phyloP scores from a whole-genome alignment of 2,888 invertebrate species.

The Epistrophe eligans region DNA sequence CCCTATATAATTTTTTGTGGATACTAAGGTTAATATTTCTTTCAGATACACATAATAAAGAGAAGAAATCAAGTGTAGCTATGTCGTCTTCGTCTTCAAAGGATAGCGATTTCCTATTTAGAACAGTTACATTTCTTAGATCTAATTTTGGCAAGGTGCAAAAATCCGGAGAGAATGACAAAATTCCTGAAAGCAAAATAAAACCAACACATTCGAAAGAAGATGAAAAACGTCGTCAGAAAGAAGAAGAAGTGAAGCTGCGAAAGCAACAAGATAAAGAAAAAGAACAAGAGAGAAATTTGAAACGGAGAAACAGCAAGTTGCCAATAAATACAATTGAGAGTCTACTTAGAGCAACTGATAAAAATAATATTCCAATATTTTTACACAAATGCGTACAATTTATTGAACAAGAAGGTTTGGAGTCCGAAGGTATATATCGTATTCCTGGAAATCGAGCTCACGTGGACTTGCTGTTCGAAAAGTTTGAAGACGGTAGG shows the following conservation, averaged over 20 bases:
- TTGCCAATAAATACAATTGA: slow-evolving; percentile 80
- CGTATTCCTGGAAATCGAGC: slow-evolving; percentile 98
- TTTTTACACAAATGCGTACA: slow-evolving; percentile 97
- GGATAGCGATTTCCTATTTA: slow-evolving; percentile 87
- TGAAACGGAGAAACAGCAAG: slow-evolving; percentile 84
- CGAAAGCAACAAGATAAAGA: slow-evolving; percentile 86
- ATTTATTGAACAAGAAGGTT: slow-evolving; percentile 96
- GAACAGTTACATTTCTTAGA: slow-evolving; percentile 17
- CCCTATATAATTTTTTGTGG: background rate
- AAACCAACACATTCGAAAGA: slow-evolving; percentile 88
- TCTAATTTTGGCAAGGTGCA: slow-evolving; percentile 85
- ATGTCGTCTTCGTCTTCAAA: slow-evolving; percentile 87
- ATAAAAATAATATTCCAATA: slow-evolving; percentile 92
- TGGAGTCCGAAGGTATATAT: slow-evolving; percentile 97
- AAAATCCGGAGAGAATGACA: slow-evolving; percentile 85
- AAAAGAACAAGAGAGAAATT: slow-evolving; percentile 87
- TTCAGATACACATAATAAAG: slow-evolving; percentile 80
- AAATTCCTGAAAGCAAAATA: slow-evolving; percentile 86
- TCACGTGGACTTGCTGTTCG: slow-evolving; percentile 96
- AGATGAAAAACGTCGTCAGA: slow-evolving; percentile 88
- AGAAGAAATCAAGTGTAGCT: slow-evolving; percentile 88
- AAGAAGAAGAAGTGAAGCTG: slow-evolving; percentile 85
- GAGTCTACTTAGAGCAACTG: no score
- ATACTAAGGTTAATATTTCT: background rate
- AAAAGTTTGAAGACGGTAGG: slow-evolving; percentile 97